These are phyloP conservation scores for Catalaphyllia jardinei DNA, from an alignment of 64 coral and sea anemone species.

Conservation along the genomic window DNA sequence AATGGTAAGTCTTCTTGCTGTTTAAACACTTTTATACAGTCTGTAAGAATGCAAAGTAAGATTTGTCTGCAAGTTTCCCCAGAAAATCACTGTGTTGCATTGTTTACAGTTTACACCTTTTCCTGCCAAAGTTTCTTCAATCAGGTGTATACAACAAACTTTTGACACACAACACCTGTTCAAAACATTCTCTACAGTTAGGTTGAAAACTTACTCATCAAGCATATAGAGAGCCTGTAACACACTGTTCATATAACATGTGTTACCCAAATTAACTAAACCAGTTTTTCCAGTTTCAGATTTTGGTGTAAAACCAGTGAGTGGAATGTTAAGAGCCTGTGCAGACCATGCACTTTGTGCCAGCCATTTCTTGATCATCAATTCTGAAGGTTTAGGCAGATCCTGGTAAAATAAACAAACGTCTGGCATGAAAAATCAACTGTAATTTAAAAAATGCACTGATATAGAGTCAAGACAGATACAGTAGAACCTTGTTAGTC, in stretches of 20 bases:
- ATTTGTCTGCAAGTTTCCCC: no score
- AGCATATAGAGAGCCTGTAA: slow-evolving; percentile 93
- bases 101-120: no score
- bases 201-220: slow-evolving; percentile 77
- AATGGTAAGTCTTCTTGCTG: no score
- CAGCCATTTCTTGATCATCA: slow-evolving; percentile 94
- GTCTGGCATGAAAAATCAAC: neutral
- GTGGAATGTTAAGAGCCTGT: slow-evolving; percentile 28
- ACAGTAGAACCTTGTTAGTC: no score
- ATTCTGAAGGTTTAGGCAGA: slow-evolving; percentile 79
- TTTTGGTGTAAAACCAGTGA: slow-evolving; percentile 51
- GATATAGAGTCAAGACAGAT: no score
- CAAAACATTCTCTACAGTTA: neutral
- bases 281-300: slow-evolving; percentile 90
- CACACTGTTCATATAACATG: slow-evolving; percentile 98
- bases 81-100: no score
- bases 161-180: no score
- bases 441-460: no score
- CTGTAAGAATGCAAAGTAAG: no score
- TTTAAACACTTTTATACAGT: no score
- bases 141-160: no score
- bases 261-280: slow-evolving; percentile 91
- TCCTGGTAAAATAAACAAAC: slow-evolving; percentile 42
- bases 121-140: no score
- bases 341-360: slow-evolving; percentile 78